phyloP scores from a whole-genome alignment of 2,113 vertebrate species.

The Toxostoma redivivum region DNA sequence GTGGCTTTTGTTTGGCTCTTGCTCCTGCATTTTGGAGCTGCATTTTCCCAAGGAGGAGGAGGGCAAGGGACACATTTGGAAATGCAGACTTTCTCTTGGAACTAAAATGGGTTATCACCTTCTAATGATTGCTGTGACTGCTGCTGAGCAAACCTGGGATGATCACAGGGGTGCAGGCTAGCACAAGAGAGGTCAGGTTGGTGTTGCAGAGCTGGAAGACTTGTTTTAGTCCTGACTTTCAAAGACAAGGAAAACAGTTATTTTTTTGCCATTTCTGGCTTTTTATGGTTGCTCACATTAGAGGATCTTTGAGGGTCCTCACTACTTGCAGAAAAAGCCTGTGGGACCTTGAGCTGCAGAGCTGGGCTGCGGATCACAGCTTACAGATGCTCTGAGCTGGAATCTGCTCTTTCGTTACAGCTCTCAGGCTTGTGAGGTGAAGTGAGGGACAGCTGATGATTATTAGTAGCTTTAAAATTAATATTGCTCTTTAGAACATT shows the following conservation, averaged over 20 bases:
- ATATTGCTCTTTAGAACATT: not conserved
- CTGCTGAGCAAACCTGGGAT: not conserved
- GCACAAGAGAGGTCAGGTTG: not conserved
- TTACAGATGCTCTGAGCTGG: not conserved
- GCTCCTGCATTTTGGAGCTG: not conserved
- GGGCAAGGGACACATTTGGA: not conserved
- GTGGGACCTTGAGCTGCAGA: not conserved
- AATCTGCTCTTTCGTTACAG: not conserved
- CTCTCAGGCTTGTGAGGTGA: not conserved
- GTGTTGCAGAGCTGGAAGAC: not conserved
- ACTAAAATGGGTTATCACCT: not conserved
- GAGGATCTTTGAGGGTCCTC: not conserved
- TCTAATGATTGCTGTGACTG: not conserved
- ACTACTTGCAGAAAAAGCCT: not conserved
- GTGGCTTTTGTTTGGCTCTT: not conserved
- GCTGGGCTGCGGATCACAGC: not conserved
- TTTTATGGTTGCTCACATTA: not conserved
- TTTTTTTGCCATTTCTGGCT: not conserved
- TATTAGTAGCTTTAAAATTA: constrained; percentile 33
- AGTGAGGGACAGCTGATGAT: not conserved
- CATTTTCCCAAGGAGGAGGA: not conserved
- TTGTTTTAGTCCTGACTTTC: not conserved
- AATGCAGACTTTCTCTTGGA: not conserved
- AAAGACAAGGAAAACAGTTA: not conserved
- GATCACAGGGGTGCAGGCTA: not conserved